phyloP scores from a whole-genome alignment of 2,113 vertebrate species.

The Anarhynchus alexandrinus region DNA sequence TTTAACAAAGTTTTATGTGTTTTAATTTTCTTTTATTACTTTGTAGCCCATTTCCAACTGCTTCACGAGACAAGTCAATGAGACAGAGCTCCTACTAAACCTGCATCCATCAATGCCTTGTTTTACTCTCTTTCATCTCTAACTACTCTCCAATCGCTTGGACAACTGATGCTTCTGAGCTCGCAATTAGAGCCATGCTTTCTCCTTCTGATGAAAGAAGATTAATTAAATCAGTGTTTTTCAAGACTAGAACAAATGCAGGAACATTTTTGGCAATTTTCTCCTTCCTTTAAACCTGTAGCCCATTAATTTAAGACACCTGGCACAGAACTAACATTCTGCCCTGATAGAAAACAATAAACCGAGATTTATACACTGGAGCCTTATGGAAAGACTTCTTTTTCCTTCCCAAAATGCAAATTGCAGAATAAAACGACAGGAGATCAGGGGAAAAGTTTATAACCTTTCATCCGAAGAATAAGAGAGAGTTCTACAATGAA shows the following conservation, averaged over 20 bases:
- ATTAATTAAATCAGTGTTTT: constrained; percentile 65
- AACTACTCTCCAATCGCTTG: constrained; percentile 31
- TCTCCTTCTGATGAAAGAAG: constrained; percentile 44
- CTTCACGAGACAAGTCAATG: constrained; percentile 9
- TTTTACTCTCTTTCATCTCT: constrained; percentile 49
- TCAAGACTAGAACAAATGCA: constrained; percentile 30
- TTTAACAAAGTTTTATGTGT: constrained; percentile 30
- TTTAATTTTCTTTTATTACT: constrained; percentile 69
- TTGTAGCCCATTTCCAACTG: constrained; percentile 16
- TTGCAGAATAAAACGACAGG: neutral
- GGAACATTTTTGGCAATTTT: constrained; percentile 21
- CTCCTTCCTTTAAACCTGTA: neutral
- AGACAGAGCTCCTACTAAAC: constrained; percentile 45
- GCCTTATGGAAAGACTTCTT: neutral
- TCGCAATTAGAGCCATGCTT: constrained; percentile 48
- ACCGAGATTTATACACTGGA: constrained; percentile 28
- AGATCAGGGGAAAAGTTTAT: neutral
- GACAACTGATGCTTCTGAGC: constrained; percentile 40
- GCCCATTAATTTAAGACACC: constrained; percentile 6
- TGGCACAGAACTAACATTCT: constrained; percentile 4
- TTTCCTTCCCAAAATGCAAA: constrained; percentile 34
- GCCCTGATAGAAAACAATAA: constrained; percentile 1
- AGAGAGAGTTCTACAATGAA: neutral
- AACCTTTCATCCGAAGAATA: neutral
- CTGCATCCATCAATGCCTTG: constrained; percentile 45